Evolutionary conservation across 2,113 vertebrate genomes (phyloP).

Genomic region (Struthidea cinerea): DNA sequence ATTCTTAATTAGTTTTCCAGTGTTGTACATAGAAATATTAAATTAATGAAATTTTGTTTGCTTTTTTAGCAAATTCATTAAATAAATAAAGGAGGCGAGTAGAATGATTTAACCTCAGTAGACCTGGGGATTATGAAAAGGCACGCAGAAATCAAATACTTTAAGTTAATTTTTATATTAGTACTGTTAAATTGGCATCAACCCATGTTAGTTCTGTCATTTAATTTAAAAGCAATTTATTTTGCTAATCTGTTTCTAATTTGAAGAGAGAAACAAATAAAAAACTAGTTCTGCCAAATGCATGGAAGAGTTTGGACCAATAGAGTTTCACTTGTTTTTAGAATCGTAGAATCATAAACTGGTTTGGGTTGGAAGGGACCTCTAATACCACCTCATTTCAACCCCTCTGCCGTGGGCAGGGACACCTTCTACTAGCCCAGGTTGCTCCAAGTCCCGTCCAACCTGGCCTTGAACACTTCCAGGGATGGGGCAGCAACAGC

Average conservation of each 20-base stretch:
- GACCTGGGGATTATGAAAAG: neutral
- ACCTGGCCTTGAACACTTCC: rapidly evolving
- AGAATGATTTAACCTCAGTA: neutral
- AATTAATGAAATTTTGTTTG: neutral
- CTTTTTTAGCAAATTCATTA: neutral
- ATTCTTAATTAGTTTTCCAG: neutral
- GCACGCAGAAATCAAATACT: neutral
- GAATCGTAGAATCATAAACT: neutral
- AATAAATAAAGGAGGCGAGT: neutral
- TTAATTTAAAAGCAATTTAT: neutral
- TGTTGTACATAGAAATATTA: neutral
- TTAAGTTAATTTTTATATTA: neutral
- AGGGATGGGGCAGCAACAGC: neutral
- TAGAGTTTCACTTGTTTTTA: neutral
- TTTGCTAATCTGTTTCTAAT: neutral
- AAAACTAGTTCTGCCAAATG: neutral
- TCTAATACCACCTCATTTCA: neutral
- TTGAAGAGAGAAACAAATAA: neutral
- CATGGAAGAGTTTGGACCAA: neutral
- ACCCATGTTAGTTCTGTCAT: neutral
- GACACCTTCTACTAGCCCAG: neutral
- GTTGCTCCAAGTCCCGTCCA: rapidly evolving
- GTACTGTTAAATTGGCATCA: neutral
- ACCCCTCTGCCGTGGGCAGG: rapidly evolving
- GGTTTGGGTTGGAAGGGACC: rapidly evolving